A percentile compares a stretch with the other conserved stretches of the same genome.
Evolutionary conservation across 2,888 invertebrate species (phyloP).

Genomic region (Calliphora vomitoria): DNA sequence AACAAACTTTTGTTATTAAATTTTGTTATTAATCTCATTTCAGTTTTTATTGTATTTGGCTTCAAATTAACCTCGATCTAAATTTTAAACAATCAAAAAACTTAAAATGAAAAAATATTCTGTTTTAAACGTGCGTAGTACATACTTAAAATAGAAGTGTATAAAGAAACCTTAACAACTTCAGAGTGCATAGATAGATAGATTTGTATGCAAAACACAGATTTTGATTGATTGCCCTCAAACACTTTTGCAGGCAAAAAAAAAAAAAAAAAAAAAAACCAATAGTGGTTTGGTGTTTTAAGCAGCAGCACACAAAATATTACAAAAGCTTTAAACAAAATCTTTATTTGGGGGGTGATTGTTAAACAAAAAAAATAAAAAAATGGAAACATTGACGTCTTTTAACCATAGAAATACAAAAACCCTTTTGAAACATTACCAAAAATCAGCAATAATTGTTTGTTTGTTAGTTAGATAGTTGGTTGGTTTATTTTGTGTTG

Average conservation of each 20-base stretch:
- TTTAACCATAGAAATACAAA: not conserved
- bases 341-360: slow-evolving; percentile 36
- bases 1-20: not conserved
- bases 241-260: slow-evolving; percentile 15
- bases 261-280: too few relatives aligned
- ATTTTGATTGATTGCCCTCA: slow-evolving; percentile 70
- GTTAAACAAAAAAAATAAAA: slow-evolving; percentile 1
- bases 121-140: slow-evolving; percentile 57
- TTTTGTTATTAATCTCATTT: not conserved
- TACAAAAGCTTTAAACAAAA: slow-evolving; percentile 39
- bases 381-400: not conserved
- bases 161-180: slow-evolving; percentile 36
- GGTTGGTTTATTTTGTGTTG: slow-evolving; percentile 56
- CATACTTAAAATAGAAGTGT: slow-evolving; percentile 49
- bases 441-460: slow-evolving; percentile 30
- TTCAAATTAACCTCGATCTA: slow-evolving; percentile 72
- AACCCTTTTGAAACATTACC: slow-evolving; percentile 47
- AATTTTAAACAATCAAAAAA: slow-evolving; percentile 52
- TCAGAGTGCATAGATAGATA: slow-evolving; percentile 20
- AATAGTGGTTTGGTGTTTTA: not conserved
- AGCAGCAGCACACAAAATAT: not conserved
- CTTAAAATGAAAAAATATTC: slow-evolving; percentile 28
- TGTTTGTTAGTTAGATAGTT: not conserved
- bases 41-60: not conserved
- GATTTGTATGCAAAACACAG: slow-evolving; percentile 71